These are phyloP conservation scores for Pteropus rufus DNA, from an alignment of 2,797 vertebrate species.

Conservation along the genomic window DNA sequence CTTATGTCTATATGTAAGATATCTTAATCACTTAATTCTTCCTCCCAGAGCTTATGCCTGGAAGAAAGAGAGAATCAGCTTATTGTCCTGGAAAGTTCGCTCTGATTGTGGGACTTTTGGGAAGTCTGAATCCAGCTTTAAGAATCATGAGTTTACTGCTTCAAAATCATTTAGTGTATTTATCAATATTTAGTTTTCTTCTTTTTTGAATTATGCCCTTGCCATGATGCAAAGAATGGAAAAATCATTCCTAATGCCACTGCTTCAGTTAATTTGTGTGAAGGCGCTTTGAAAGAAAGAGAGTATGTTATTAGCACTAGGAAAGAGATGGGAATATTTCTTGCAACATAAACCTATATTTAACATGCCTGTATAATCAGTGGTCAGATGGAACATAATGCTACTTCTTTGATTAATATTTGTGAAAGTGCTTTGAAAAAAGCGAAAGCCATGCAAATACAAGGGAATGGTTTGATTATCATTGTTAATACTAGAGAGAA, in stretches of 20 bases:
- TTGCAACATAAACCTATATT: background rate
- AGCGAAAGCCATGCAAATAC: background rate
- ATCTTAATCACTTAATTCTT: background rate
- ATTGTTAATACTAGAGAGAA: slow-evolving; percentile 9
- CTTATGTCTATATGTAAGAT: background rate
- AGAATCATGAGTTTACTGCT: background rate
- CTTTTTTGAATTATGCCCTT: slow-evolving; percentile 8
- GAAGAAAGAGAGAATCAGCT: background rate
- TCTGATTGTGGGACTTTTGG: slow-evolving; percentile 5
- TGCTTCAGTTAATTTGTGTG: background rate
- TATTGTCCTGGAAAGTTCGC: background rate
- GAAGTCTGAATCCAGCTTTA: slow-evolving; percentile 32
- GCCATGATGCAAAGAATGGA: background rate
- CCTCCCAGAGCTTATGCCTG: background rate
- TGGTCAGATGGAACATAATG: background rate
- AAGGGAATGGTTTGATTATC: slow-evolving; percentile 33
- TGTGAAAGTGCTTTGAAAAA: slow-evolving; percentile 47
- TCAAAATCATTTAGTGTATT: background rate
- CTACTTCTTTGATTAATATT: slow-evolving; percentile 18
- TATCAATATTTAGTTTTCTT: slow-evolving; percentile 13
- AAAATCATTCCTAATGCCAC: background rate
- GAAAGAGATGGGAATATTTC: slow-evolving; percentile 12
- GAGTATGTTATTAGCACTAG: background rate
- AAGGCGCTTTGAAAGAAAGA: slow-evolving; percentile 19
- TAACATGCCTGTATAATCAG: background rate